Evolutionary conservation across 2,113 vertebrate genomes (phyloP), one percentile per base, ranked within the genome.

Genomic region (Calidris pugnax): DNA sequence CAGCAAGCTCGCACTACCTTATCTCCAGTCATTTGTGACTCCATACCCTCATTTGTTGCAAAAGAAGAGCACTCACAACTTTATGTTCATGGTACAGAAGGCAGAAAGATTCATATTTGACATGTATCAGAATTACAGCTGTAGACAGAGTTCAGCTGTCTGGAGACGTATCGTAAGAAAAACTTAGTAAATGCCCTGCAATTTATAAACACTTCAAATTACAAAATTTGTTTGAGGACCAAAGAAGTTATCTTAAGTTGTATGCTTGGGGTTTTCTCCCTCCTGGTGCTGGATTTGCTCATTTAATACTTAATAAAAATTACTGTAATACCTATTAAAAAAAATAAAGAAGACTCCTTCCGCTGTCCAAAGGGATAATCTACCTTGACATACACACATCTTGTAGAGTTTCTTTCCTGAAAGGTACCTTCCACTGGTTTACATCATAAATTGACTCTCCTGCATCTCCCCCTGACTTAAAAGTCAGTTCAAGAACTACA

Each of bases 251-350:
- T 43, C 30, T 14, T 8, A 66, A 82, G 23, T 53, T 39, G 17
- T 4, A 20, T 2, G 2, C 12, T 43, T 45, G 13, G 16, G 12
- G 6, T 4, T 26, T 30, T 21, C 8, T 22, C 1, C 1, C 7
- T 11, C 20, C n/a, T 18, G 3, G 24, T 62, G 17, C 6, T 56
- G 27, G 14, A 78, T 84, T 87, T 89, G 27, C 35, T 67, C 22
- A 67, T 18, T 89, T 74, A 81, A 90, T 18, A 69, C 20, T 64
- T 82, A 24, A 73, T 17, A 92, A 66, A 94, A 87, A 6, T 26
- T 82, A 74, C 35, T 30, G 17, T 21, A 63, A 41, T 14, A 33
- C 1, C 35, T 76, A 51, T 55, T 76, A n/a, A 33, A 76, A 86
- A 64, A 51, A n/a, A 63, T 7, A 28, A 30, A 69, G 35, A 57